phyloP scores from a whole-genome alignment of 2,888 invertebrate species.

The Augochlorella aurata region DNA sequence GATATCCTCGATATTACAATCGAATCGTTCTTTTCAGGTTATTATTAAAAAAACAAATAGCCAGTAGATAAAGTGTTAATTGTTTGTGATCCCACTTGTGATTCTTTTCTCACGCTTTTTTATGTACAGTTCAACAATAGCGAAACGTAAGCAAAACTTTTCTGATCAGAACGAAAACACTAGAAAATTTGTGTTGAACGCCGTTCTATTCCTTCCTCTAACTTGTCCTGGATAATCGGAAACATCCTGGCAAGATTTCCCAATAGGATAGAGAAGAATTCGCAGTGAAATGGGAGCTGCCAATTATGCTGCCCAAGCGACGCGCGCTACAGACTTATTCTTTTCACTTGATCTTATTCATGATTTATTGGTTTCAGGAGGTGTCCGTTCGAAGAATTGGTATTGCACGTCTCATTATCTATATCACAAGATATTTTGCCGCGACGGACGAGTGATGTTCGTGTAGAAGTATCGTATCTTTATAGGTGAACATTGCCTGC shows the following conservation, averaged over 20 bases:
- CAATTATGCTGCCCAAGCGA: background rate
- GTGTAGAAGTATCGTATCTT: background rate
- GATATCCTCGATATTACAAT: too few relatives aligned
- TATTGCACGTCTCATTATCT: slow-evolving; percentile 6
- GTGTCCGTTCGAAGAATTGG: slow-evolving; percentile 15
- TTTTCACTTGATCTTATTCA: background rate
- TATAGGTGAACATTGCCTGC: background rate
- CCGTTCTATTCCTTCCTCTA: background rate
- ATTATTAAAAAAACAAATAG: background rate
- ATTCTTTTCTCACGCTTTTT: background rate
- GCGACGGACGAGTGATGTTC: background rate
- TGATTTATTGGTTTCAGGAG: background rate
- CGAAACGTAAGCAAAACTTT: slow-evolving; percentile 8
- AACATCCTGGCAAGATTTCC: background rate
- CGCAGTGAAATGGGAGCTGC: slow-evolving; percentile 2
- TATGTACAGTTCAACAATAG: background rate
- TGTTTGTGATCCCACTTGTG: background rate
- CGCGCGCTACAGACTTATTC: background rate
- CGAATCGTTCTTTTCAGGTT: background rate
- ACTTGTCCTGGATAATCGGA: background rate
- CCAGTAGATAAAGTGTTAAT: too few relatives aligned
- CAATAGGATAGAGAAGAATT: background rate
- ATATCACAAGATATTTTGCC: slow-evolving; percentile 23
- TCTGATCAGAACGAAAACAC: slow-evolving; percentile 17
- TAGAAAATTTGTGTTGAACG: slow-evolving; percentile 22